phyloP scores from a whole-genome alignment of 2,113 vertebrate genomes.

The Conger conger region DNA sequence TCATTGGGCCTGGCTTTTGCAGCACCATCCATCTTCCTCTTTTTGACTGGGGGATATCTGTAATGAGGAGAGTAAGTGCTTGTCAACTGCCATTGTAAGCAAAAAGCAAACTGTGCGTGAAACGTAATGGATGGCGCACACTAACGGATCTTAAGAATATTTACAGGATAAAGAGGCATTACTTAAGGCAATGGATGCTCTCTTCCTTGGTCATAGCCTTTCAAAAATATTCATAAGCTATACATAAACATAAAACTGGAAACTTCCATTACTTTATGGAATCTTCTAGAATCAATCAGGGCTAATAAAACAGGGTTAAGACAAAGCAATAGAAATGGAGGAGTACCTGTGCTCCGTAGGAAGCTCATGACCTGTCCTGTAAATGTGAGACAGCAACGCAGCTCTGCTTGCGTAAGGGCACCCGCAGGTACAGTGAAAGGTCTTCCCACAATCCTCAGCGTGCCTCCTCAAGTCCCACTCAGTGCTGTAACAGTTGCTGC shows the following conservation, averaged over 20 bases:
- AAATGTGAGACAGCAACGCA: slow-evolving; percentile 88
- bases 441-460: slow-evolving; percentile 90
- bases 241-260: not conserved
- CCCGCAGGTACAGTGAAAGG: slow-evolving; percentile 92
- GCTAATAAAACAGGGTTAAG: too few species aligned
- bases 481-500: slow-evolving; percentile 92
- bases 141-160: too few species aligned
- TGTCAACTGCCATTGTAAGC: not conserved
- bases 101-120: not conserved
- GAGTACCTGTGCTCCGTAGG: slow-evolving; percentile 92
- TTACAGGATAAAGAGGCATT: not conserved
- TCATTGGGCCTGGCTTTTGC: slow-evolving; percentile 54
- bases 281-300: not conserved
- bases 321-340: too few species aligned
- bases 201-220: not conserved
- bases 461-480: slow-evolving; percentile 94
- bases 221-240: not conserved
- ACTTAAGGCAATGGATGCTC: not conserved
- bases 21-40: slow-evolving; percentile 85
- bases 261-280: not conserved
- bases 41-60: slow-evolving; percentile 95
- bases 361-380: slow-evolving; percentile 94
- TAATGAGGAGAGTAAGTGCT: not conserved
- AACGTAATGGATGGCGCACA: not conserved
- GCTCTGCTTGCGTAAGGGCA: slow-evolving; percentile 95